phyloP scores from a whole-genome alignment of 2,113 vertebrate species.

The Scalopus aquaticus region DNA sequence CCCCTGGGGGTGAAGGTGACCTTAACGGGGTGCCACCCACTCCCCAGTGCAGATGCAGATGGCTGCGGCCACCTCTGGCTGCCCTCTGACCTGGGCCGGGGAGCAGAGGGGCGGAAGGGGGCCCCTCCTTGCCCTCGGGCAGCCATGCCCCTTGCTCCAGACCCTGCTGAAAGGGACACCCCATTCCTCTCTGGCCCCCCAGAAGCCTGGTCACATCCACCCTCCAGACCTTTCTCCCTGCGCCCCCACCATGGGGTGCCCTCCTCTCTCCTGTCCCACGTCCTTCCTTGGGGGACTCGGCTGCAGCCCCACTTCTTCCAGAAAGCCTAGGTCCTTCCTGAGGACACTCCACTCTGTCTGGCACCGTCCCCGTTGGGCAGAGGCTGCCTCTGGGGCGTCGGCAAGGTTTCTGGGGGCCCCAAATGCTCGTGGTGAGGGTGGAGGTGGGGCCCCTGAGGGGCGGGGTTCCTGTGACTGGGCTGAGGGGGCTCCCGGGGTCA shows the following conservation, averaged over 20 bases:
- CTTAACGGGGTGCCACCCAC: no score
- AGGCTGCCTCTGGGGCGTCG: no score
- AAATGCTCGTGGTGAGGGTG: no score
- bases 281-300: not conserved
- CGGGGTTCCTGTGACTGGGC: not conserved
- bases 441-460: no score
- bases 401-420: not conserved
- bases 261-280: not conserved
- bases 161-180: not conserved
- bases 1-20: not conserved
- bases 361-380: not conserved
- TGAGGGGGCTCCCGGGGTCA: not conserved
- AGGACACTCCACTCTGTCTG: not conserved
- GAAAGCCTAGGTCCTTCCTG: not conserved
- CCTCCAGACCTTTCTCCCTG: not conserved
- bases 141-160: not conserved
- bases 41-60: not conserved
- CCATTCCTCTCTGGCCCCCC: not conserved
- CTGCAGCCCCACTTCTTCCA: not conserved
- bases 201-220: rapidly evolving
- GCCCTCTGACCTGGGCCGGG: not conserved
- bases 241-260: rapidly evolving
- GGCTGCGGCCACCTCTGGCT: not conserved
- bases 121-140: not conserved
- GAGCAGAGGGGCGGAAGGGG: no score